Evolutionary conservation across 53 echinoderm and acorn worm species (phyloP).

Genomic region (Holothuria leucospilota): DNA sequence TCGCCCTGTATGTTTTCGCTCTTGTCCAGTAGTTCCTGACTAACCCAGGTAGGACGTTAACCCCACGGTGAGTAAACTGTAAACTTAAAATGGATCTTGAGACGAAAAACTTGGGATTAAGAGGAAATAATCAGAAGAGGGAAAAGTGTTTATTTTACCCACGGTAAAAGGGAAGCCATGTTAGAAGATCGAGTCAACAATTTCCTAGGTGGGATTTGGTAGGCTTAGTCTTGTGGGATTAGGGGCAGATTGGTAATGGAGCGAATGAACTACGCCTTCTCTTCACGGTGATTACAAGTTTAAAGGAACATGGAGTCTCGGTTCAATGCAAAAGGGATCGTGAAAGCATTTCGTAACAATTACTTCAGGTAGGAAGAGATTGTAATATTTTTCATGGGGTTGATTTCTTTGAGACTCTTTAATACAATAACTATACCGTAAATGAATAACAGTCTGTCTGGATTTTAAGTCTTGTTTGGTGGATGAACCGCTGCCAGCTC

Average conservation of each 20-base stretch:
- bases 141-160: constrained; percentile 25
- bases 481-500: too few relatives aligned
- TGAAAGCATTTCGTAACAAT: background rate
- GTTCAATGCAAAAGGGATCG: constrained; percentile 1
- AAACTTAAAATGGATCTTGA: constrained; percentile 31
- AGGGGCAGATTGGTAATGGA: constrained; percentile 10
- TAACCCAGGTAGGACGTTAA: constrained; percentile 6
- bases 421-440: too few relatives aligned
- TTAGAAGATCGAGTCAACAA: constrained; percentile 8
- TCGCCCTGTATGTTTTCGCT: too few relatives aligned
- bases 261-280: constrained; percentile 5
- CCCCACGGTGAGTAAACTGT: constrained; percentile 40
- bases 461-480: too few relatives aligned
- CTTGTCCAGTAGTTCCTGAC: too few relatives aligned
- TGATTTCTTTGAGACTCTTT: too few relatives aligned
- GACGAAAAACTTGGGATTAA: constrained; percentile 38
- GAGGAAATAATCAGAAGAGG: constrained; percentile 4
- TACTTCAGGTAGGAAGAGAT: too few relatives aligned
- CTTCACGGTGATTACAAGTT: constrained; percentile 11
- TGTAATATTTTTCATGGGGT: too few relatives aligned
- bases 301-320: constrained; percentile 13
- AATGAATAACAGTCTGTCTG: too few relatives aligned
- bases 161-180: constrained; percentile 16
- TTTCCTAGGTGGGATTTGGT: constrained; percentile 5
- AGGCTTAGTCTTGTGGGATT: constrained; percentile 34